Percentiles rank a stretch among this genome's conserved stretches.
Conservation (phyloP, 53 echinoderm and acorn worm species). For the Zoroaster sp. region DNA sequence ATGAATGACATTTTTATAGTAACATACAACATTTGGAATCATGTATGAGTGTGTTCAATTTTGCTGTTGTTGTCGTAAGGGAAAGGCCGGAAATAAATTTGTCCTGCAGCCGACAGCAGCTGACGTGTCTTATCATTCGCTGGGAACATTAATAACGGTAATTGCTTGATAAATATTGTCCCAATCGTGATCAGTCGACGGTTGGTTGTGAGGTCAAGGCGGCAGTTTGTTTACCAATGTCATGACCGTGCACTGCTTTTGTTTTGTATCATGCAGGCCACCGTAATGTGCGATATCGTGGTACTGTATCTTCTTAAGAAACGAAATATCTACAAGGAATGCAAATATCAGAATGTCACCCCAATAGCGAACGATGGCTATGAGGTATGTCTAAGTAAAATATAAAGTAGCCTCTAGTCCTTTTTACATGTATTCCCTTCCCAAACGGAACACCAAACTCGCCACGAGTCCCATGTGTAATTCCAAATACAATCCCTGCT, state of each 20-base stretch:
- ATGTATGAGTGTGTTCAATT: no score
- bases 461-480: no score
- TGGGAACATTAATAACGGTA: background rate
- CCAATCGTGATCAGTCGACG: background rate
- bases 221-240: background rate
- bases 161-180: background rate
- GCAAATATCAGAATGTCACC: constrained; percentile 92
- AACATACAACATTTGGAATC: no score
- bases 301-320: constrained; percentile 97
- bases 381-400: constrained; percentile 74
- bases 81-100: no score
- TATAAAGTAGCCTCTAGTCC: no score
- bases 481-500: no score
- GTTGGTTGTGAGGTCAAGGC: background rate
- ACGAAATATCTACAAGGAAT: constrained; percentile 93
- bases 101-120: background rate
- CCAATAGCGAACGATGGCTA: constrained; percentile 65
- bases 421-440: no score
- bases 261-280: constrained; percentile 69
- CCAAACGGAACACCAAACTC: no score
- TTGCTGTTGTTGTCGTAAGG: no score
- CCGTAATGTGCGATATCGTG: constrained; percentile 98
- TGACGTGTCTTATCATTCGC: background rate
- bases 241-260: background rate
- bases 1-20: no score